Evolutionary conservation across 92 coral and sea anemone species (phyloP), one percentile per base, ranked within the genome.

Genomic region (Siderastrea radians): DNA sequence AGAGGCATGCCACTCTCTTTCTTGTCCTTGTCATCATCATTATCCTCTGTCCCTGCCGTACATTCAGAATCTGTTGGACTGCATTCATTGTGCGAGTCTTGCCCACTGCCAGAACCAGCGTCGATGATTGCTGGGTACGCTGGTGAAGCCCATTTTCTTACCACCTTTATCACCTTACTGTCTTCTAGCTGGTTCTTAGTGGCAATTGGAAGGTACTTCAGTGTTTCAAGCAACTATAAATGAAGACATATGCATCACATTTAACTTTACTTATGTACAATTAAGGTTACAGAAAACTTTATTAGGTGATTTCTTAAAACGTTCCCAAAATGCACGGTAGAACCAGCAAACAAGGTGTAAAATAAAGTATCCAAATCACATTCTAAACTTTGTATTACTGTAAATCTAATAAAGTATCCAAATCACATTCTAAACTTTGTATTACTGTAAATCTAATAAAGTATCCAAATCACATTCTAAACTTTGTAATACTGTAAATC

Each of bases 161-260:
- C 93, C 1, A 96, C 98, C 68, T 91, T 91, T 49, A 95, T 91
- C 7, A 98, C 94, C 68, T 98, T 98, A 49, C 98, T 95, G 77
- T 98, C 99, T 76, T 95, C 96, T 0, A 98, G 95, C 65, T 98
- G 99, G 82, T 98, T 98, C 75, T 92, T 91, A 6, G 92, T 92
- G 46, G 95, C 95, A 78, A 98, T 94, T 9, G 99, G 99, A 16
- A 98, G 91, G 74, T 87, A 88, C 82, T 90, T 94, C 8, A 98
- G 88, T 12, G 97, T 94, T 83, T 92, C 91, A 0, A 98, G 92
- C 55, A 98, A 91, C 99, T 98, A 76, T 44, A 60, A 73, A 75
- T 17, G 19, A 50, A 10, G 48, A 75, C 64, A 91, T 47, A 3
- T 79, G 3, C 7, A 51, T 75, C 38, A 68, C 1, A 13, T 54